Evolutionary conservation across 2,113 vertebrate genomes (phyloP), one percentile per base, ranked within the genome.

Genomic region (Plectropomus leopardus): DNA sequence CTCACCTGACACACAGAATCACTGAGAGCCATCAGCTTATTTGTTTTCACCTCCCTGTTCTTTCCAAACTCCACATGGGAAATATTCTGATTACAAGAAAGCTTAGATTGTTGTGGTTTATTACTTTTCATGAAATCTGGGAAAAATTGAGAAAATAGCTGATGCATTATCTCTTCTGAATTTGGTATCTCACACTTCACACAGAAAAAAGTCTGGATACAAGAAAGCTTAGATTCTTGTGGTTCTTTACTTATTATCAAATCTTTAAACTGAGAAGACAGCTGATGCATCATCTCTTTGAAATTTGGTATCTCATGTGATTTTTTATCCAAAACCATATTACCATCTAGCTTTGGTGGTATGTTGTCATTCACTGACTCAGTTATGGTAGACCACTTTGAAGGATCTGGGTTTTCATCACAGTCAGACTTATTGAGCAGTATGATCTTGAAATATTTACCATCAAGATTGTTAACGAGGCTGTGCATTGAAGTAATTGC

Each of bases 1-100:
- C 85, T 82, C 50, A 91, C 89, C 0, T 82, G 80, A 45, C 89
- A 87, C 26, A 89, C 87, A 10, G 75, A 82, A 16, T 66, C 0
- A 67, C 83, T 79, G 24, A 72, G 68, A 0, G 26, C 11, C 85
- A 78, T 80, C 26, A 91, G 0, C 7, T 23, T 58, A 59, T 72
- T 87, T 75, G 65, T 76, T 61, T 77, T 77, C 50, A 86, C 83
- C 3, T 87, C 75, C 9, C 0, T 23, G 65, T 48, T 91, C 26
- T 71, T 82, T 26, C 83, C 78, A 26, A 51, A 87, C 11, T 89
- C 85, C 2, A 45, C 59, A 53, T 21, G 55, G 21, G 72, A 24
- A 15, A 83, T 7, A 32, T 61, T 45, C 47, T 58, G 59, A 1
- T 72, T 9, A 48, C 3, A 3, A 30, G 63, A 80, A 23, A 17